phyloP scores from a whole-genome alignment of 2,888 invertebrate genomes.

The Venusia cambrica region DNA sequence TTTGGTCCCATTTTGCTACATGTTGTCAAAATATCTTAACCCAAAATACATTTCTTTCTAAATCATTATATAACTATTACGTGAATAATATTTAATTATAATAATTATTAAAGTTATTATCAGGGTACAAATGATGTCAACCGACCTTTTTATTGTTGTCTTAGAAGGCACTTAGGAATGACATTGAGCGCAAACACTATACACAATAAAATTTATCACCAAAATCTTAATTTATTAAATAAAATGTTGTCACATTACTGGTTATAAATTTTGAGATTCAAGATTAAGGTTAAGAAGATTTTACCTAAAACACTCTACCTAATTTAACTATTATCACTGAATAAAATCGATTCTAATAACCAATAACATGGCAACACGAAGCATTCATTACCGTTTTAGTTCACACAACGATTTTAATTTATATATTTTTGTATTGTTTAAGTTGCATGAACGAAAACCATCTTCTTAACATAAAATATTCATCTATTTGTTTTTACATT shows the following conservation, averaged over 20 bases:
- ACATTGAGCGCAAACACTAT: constrained; percentile 62
- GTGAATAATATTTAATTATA: not conserved
- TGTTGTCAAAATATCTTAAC: constrained; percentile 12
- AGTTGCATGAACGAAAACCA: constrained; percentile 56
- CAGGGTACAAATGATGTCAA: no score
- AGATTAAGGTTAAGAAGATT: constrained; percentile 29
- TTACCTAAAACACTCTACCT: constrained; percentile 34
- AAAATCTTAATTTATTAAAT: constrained; percentile 37
- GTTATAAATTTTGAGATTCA: constrained; percentile 51
- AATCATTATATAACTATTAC: not conserved
- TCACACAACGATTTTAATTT: constrained; percentile 48
- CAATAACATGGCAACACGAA: constrained; percentile 72
- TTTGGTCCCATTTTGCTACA: constrained; percentile 35
- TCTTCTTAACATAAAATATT: constrained; percentile 33
- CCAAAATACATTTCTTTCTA: not conserved
- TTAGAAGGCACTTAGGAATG: constrained; percentile 68
- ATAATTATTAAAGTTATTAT: no score
- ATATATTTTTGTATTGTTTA: constrained; percentile 38
- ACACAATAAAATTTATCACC: constrained; percentile 41
- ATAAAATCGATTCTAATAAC: constrained; percentile 59
- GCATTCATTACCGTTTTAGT: constrained; percentile 43
- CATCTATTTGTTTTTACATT: constrained; percentile 28
- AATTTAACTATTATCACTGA: constrained; percentile 60
- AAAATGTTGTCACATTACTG: constrained; percentile 49
- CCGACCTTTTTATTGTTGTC: constrained; percentile 31